Percentiles rank a stretch among this genome's conserved stretches.
These are phyloP conservation scores for Platyura marginata DNA, from an alignment of 1,140 invertebrate species.

Conservation along the genomic window DNA sequence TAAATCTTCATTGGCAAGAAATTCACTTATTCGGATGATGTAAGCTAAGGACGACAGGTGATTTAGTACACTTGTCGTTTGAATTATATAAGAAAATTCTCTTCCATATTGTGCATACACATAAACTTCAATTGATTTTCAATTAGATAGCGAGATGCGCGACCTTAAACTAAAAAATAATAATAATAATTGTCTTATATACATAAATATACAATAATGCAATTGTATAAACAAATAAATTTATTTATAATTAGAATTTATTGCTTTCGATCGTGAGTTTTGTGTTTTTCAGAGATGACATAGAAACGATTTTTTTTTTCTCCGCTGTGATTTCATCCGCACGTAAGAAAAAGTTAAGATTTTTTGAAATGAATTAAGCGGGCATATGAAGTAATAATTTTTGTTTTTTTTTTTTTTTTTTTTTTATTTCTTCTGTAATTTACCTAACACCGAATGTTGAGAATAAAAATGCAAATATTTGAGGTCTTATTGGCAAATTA, in stretches of 20 bases:
- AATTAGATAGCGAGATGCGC: not conserved
- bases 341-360: too few species aligned
- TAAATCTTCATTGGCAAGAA: not conserved
- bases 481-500: too few species aligned
- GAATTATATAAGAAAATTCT: not conserved
- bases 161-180: not conserved
- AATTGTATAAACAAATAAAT: not conserved
- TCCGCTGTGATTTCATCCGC: too few species aligned
- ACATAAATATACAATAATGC: too few species aligned
- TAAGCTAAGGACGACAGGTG: not conserved
- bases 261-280: not conserved
- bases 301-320: too few species aligned
- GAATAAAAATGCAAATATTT: too few species aligned
- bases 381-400: too few species aligned
- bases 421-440: too few species aligned
- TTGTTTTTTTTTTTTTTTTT: too few species aligned
- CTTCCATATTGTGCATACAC: not conserved
- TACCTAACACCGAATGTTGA: too few species aligned
- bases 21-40: not conserved
- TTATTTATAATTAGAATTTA: not conserved
- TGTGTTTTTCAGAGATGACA: not conserved
- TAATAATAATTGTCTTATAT: not conserved
- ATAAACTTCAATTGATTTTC: not conserved
- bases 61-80: not conserved
- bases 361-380: too few species aligned